These are phyloP conservation scores for Sebastes kiyomatsui DNA, from an alignment of 2,797 vertebrate genomes.

Conservation along the genomic window DNA sequence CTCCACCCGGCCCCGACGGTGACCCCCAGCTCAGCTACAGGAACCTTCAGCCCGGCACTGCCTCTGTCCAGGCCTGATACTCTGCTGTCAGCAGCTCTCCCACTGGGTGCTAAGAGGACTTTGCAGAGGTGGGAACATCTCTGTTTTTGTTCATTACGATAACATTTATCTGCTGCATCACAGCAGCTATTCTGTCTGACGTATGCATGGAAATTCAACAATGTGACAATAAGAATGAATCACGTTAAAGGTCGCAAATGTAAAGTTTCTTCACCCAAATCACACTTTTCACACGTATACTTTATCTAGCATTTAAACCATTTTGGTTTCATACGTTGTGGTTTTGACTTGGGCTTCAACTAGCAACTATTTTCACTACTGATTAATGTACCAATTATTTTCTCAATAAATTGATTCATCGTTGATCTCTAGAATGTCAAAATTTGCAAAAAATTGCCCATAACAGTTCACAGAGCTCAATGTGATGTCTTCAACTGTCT, in stretches of 20 bases:
- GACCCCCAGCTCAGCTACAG: constrained; percentile 27
- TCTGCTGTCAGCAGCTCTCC: constrained; percentile 67
- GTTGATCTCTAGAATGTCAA: neutral
- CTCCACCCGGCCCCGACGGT: constrained; percentile 8
- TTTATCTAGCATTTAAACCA: neutral
- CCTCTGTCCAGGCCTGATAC: neutral
- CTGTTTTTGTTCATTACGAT: constrained; percentile 5
- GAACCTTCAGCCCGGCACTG: constrained; percentile 1
- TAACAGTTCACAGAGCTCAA: neutral
- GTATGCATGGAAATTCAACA: neutral
- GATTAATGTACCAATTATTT: neutral
- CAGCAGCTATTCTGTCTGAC: neutral
- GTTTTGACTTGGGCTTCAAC: neutral
- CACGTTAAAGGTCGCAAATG: neutral
- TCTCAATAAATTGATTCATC: neutral
- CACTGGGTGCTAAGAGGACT: constrained; percentile 70
- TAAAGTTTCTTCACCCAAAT: neutral
- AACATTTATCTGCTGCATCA: neutral
- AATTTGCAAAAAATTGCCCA: neutral
- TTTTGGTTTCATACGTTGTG: neutral
- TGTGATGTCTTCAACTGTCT: neutral
- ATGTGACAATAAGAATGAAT: neutral
- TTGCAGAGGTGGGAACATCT: constrained; percentile 76
- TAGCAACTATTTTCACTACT: neutral
- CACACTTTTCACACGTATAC: neutral